Percentiles rank a stretch among this genome's conserved stretches.
phyloP scores from a whole-genome alignment of 2,797 vertebrate genomes.

The Chaunax sp. region DNA sequence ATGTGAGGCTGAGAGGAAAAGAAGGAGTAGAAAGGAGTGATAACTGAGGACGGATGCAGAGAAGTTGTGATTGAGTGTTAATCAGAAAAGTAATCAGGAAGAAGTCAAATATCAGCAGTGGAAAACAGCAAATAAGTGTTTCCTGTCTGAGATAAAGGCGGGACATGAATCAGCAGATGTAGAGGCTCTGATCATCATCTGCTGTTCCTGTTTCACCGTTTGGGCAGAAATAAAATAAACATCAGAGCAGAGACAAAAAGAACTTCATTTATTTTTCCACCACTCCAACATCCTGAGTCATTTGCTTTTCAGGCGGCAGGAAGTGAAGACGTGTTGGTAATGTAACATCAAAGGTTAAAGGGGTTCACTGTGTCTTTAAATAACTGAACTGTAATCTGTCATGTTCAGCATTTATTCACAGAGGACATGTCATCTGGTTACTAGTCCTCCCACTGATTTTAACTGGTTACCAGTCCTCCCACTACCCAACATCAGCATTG shows the following conservation, averaged over 20 bases:
- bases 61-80: conserved; percentile 9
- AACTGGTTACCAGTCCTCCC: no score
- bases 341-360: neutral
- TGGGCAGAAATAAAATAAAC: neutral
- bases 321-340: conserved; percentile 5
- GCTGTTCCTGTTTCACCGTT: neutral
- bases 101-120: conserved; percentile 18
- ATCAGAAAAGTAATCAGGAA: conserved; percentile 18
- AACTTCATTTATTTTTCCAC: neutral
- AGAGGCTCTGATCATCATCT: conserved; percentile 10
- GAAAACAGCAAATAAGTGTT: neutral
- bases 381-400: neutral
- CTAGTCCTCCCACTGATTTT: no score
- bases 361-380: neutral
- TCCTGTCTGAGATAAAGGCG: conserved; percentile 1
- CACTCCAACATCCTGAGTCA: neutral
- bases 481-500: no score
- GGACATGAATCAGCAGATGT: neutral
- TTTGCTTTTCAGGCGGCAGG: neutral
- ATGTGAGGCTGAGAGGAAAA: conserved; percentile 56
- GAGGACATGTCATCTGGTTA: no score
- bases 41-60: neutral
- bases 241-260: neutral
- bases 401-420: no score
- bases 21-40: conserved; percentile 15